These are phyloP conservation scores for Pantherophis vulpinus DNA, from an alignment of 2,797 vertebrate genomes.

Conservation along the genomic window DNA sequence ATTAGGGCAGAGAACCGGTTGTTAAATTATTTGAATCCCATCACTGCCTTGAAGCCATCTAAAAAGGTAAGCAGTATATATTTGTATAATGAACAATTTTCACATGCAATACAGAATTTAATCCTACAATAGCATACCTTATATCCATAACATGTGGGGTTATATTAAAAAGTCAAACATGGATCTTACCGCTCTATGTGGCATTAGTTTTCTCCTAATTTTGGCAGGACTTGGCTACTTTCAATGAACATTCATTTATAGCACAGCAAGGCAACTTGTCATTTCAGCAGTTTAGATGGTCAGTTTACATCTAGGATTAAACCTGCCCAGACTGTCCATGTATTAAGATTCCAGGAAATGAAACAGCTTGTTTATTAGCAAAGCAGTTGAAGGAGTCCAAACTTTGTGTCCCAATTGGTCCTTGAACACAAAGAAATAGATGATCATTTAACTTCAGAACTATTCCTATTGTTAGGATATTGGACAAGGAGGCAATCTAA, in stretches of 20 bases:
- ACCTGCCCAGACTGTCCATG: neutral
- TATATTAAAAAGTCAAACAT: neutral
- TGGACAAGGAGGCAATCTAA: neutral
- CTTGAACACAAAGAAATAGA: neutral
- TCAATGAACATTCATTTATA: neutral
- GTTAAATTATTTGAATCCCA: no score
- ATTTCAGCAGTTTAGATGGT: neutral
- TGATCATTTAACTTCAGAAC: neutral
- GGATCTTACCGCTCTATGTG: neutral
- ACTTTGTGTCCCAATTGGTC: neutral
- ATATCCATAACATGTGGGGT: neutral
- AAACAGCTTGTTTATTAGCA: neutral
- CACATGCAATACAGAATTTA: neutral
- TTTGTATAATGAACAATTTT: neutral
- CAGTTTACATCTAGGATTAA: neutral
- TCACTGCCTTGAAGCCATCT: neutral
- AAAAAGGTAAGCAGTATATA: neutral
- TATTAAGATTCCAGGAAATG: neutral
- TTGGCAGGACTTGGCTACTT: neutral
- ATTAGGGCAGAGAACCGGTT: no score
- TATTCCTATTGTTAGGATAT: neutral
- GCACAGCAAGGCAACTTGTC: neutral
- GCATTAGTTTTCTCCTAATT: neutral
- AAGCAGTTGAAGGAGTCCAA: neutral
- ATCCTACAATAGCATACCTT: neutral